Percentiles rank a stretch among this genome's conserved stretches.
These are phyloP conservation scores for Cheilinus undulatus DNA, from an alignment of 2,113 vertebrate genomes.

Conservation along the genomic window DNA sequence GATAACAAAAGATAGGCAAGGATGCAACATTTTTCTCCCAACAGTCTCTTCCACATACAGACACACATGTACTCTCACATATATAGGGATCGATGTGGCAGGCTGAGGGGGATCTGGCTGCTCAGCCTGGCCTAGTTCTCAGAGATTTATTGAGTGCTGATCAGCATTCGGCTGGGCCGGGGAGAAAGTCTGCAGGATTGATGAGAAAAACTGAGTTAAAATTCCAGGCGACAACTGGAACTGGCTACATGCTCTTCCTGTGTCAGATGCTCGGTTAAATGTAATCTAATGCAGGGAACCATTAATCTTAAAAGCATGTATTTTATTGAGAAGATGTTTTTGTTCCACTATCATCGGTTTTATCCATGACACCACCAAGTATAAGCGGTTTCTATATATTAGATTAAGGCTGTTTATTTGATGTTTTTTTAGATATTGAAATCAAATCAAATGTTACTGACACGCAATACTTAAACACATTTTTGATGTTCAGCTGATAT, in stretches of 20 bases:
- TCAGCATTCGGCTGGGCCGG: slow-evolving; percentile 71
- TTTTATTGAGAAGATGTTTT: slow-evolving; percentile 34
- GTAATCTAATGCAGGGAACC: slow-evolving; percentile 50
- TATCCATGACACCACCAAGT: slow-evolving; percentile 23
- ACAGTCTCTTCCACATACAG: slow-evolving; percentile 35
- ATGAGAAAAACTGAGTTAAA: slow-evolving; percentile 75
- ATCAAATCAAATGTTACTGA: too few relatives aligned
- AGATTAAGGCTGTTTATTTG: slow-evolving; percentile 25
- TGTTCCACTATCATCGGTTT: slow-evolving; percentile 22
- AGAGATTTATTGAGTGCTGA: slow-evolving; percentile 79
- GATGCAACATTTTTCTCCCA: slow-evolving; percentile 12
- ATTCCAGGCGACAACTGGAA: slow-evolving; percentile 63
- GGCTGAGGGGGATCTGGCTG: slow-evolving; percentile 58
- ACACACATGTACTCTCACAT: slow-evolving; percentile 36
- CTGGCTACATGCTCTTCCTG: slow-evolving; percentile 50
- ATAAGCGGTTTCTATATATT: slow-evolving; percentile 14
- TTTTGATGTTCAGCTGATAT: too few relatives aligned
- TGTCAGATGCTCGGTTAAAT: slow-evolving; percentile 47
- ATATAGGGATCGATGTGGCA: slow-evolving; percentile 62
- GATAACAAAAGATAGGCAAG: slow-evolving; percentile 29
- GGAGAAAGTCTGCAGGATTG: slow-evolving; percentile 74
- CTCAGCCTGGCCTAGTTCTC: slow-evolving; percentile 78
- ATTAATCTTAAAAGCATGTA: slow-evolving; percentile 40
- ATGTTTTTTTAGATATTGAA: too few relatives aligned
- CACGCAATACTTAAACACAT: too few relatives aligned